Evolutionary conservation across 2,113 vertebrate genomes (phyloP), one percentile per base, ranked within the genome.

Genomic region (Castor canadensis): DNA sequence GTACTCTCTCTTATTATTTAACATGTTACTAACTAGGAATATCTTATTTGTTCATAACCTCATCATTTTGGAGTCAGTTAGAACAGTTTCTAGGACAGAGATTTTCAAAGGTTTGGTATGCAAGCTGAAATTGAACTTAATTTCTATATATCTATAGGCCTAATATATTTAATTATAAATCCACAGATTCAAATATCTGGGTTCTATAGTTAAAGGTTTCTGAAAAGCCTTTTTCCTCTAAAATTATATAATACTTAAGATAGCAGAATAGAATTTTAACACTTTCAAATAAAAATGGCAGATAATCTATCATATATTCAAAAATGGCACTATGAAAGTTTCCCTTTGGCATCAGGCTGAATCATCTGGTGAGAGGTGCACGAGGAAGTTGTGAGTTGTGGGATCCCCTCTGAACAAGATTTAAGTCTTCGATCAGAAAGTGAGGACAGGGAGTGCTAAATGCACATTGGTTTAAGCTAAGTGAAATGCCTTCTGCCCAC

Each of bases 121-220:
- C 82, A 26, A 95, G 93, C 47, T 30, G 72, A 97, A 79, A 94
- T 40, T 93, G 16, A 43, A 16, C 66, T 93, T 71, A 85, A 26
- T 87, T 92, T 93, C 76, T 73, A 40, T 1, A 17, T 7, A 93
- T 79, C 17, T 66, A 13, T 47, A 87, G 1, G 24, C 62, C 69
- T 96, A 91, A 97, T 85, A 95, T 52, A 66, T 64, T 69, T 76
- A 96, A 80, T 90, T 95, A n/a, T 87, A 72, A 92, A 95, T 73
- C 22, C 35, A 87, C 22, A 84, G 32, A 40, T 26, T 38, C 56
- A n/a, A 95, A 95, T 12, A 94, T 75, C 47, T 95, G 52, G 30
- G 12, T 52, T 76, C 19, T 67, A 17, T 56, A 12, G 22, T 93
- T 95, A 79, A 87, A 64, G 40, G 9, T 89, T 97, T 89, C 71